A percentile compares a stretch with the other conserved stretches of the same genome.
Evolutionary conservation across 1,140 invertebrate genomes (phyloP).

Genomic region (Drosophila arizonae): DNA sequence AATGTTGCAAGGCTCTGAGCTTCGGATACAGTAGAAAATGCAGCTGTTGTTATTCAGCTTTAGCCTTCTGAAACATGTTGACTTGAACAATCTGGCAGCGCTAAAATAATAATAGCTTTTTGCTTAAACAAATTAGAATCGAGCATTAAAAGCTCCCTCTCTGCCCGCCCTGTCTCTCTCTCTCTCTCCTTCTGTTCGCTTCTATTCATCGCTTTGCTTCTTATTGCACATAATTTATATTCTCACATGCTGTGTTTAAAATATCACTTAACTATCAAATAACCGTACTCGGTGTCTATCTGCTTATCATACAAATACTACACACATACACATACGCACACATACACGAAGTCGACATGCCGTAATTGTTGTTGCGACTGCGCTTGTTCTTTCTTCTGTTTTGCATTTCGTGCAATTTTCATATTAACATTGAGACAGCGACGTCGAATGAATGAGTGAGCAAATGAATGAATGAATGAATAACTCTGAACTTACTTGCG

Average conservation of each 20-base stretch:
- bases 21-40: slow-evolving; percentile 27
- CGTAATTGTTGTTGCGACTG: slow-evolving; percentile 33
- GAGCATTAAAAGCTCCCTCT: slow-evolving; percentile 4
- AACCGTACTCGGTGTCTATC: slow-evolving; percentile 51
- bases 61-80: background rate
- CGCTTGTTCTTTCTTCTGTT: slow-evolving; percentile 22
- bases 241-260: slow-evolving; percentile 38
- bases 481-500: slow-evolving; percentile 17
- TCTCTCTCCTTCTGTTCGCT: background rate
- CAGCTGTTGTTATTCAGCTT: slow-evolving; percentile 37
- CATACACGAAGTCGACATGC: slow-evolving; percentile 17
- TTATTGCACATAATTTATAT: slow-evolving; percentile 24
- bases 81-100: slow-evolving; percentile 9
- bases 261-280: slow-evolving; percentile 58
- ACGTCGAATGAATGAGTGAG: slow-evolving; percentile 45
- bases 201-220: slow-evolving; percentile 2
- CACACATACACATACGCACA: background rate
- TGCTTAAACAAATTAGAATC: slow-evolving; percentile 19
- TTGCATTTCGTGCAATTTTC: slow-evolving; percentile 72
- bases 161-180: background rate
- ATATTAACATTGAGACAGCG: slow-evolving; percentile 69
- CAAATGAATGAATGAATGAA: slow-evolving; percentile 42
- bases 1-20: slow-evolving; percentile 33
- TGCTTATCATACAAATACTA: slow-evolving; percentile 21
- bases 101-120: background rate